Evolutionary conservation across 2,888 invertebrate species (phyloP), one percentile per base, ranked within the genome.

Genomic region (Nebria brevicollis): DNA sequence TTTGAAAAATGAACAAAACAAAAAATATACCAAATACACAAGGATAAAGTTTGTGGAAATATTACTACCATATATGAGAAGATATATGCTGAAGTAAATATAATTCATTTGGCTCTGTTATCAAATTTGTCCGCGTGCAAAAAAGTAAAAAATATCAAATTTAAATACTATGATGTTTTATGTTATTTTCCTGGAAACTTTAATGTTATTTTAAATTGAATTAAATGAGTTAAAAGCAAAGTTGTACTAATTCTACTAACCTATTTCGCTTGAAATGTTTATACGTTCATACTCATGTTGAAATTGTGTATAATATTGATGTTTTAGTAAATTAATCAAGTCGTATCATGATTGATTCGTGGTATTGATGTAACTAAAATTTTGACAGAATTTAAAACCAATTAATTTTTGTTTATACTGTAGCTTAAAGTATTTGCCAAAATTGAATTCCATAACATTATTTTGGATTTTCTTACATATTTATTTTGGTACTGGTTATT

Each of bases 1-100:
- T 25, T 70, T 70, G 70, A 70, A 70, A 70, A 70, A 70, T 70
- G 70, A 70, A 70, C 26, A 70, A 70, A 70, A 70, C 34, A 70
- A 70, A 25, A 34, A 70, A 70, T 20, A 70, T 70, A 34, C 54
- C 54, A 54, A 54, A 54, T 54, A 54, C 54, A 54, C 34, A 54
- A 54, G 54, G 54, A 54, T 54, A 54, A 54, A 54, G 54, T 54
- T 54, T 54, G 11, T 8, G 54, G 54, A 54, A 54, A 54, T 54
- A 54, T 54, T 54, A 54, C 54, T 54, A 54, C 54, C 54, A 54
- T 13, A 54, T 54, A 54, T 54, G 54, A 54, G 54, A 54, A 54
- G 54, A 54, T 54, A 54, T 54, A 54, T 54, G 54, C 54, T 7
- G 54, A 54, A 54, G 7, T 54, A 54, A 54, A 54, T 54, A 54